Conservation (phyloP, 2,797 vertebrate species). For the Tadarida brasiliensis region DNA sequence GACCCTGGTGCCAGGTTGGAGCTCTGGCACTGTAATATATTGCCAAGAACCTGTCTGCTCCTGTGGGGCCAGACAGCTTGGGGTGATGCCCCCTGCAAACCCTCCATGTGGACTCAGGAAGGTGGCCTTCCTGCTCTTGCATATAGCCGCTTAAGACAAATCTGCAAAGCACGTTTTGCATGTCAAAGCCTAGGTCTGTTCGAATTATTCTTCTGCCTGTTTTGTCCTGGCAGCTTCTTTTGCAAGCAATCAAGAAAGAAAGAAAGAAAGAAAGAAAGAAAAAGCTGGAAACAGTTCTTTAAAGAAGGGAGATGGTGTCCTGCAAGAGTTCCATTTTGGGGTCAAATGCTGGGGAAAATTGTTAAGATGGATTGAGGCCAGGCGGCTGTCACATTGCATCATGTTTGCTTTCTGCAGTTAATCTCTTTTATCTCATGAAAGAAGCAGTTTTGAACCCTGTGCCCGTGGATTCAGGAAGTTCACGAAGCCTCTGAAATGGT, state of each 20-base stretch:
- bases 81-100: not conserved
- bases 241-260: constrained; percentile 57
- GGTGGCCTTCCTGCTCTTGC: constrained; percentile 35
- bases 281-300: constrained; percentile 53
- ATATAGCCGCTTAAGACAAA: constrained; percentile 51
- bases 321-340: not conserved
- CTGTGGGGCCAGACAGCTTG: not conserved
- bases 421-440: not conserved
- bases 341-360: constrained; percentile 49
- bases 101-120: constrained; percentile 5
- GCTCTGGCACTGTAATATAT: not conserved
- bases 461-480: constrained; percentile 55
- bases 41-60: constrained; percentile 4
- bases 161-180: constrained; percentile 71
- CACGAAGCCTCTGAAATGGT: constrained; percentile 38
- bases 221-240: constrained; percentile 65
- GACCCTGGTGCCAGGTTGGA: constrained; percentile 17
- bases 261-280: not conserved
- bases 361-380: constrained; percentile 35
- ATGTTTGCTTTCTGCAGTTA: constrained; percentile 62
- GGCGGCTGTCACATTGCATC: constrained; percentile 26
- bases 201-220: constrained; percentile 29
- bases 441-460: constrained; percentile 41
- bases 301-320: not conserved
- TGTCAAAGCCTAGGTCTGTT: constrained; percentile 63